Evolutionary conservation across 2,113 vertebrate genomes (phyloP).

Genomic region (Melanostigma gelatinosum): DNA sequence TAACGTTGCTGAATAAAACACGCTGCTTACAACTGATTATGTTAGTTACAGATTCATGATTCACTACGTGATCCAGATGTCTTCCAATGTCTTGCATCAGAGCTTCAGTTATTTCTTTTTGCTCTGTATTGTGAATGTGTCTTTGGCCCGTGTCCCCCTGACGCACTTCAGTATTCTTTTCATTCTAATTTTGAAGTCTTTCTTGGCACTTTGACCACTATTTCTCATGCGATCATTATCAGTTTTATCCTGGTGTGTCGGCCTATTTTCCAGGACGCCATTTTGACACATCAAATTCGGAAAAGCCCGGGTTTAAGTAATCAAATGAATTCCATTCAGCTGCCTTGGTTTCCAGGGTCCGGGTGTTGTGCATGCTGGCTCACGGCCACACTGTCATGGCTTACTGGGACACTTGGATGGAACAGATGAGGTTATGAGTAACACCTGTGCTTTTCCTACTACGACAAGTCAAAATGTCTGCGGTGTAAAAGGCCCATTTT

Average conservation of each 20-base stretch:
- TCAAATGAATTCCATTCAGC: neutral
- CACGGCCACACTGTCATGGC: neutral
- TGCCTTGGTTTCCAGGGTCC: neutral
- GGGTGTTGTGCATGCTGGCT: neutral
- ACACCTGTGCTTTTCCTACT: neutral
- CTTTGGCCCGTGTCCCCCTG: neutral
- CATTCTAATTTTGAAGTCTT: neutral
- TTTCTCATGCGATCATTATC: neutral
- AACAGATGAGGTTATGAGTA: neutral
- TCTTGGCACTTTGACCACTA: neutral
- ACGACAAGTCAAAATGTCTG: neutral
- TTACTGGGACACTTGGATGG: neutral
- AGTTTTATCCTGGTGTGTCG: neutral
- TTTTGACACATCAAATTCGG: neutral
- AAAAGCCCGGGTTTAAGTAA: neutral
- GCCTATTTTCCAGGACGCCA: neutral
- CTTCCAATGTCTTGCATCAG: neutral
- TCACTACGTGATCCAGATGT: neutral
- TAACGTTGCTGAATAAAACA: neutral
- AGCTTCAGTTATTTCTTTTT: too few species aligned
- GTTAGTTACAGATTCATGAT: too few species aligned
- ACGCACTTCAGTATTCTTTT: neutral
- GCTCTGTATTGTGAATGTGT: neutral
- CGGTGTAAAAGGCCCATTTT: slow-evolving; percentile 5
- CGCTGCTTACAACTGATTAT: neutral